A percentile compares a stretch with the other conserved stretches of the same genome.
Evolutionary conservation across 2,888 invertebrate genomes (phyloP).

Genomic region (Cyrtodaria siliqua): DNA sequence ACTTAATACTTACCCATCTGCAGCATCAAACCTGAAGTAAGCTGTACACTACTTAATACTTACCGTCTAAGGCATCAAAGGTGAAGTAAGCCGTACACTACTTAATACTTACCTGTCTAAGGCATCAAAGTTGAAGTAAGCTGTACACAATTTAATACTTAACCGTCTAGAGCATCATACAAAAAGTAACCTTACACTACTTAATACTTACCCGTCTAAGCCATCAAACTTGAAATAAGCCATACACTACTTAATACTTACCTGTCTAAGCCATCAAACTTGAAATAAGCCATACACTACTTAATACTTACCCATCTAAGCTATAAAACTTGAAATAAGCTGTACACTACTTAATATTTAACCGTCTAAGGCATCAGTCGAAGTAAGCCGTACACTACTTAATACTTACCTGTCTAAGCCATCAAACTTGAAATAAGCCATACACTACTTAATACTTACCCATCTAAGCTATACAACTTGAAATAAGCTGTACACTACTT

Average conservation of each 20-base stretch:
- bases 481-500: constrained; percentile 84
- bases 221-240: background rate
- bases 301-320: too few relatives aligned
- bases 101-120: too few relatives aligned
- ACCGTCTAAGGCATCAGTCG: constrained; percentile 89
- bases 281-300: constrained; percentile 84
- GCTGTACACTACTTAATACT: too few relatives aligned
- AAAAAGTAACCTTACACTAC: constrained; percentile 84
- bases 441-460: constrained; percentile 86
- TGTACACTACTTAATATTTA: too few relatives aligned
- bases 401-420: constrained; percentile 64
- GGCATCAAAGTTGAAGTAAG: background rate
- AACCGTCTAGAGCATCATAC: constrained; percentile 90
- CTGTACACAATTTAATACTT: too few relatives aligned
- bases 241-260: constrained; percentile 83
- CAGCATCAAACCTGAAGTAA: background rate
- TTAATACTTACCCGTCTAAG: constrained; percentile 67
- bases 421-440: background rate
- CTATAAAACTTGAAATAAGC: background rate
- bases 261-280: constrained; percentile 89
- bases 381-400: constrained; percentile 83
- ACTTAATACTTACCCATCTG: too few relatives aligned
- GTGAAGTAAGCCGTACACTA: too few relatives aligned
- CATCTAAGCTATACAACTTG: constrained; percentile 88
- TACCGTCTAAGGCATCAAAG: background rate